These are phyloP conservation scores for Neoarius graeffei DNA, from an alignment of 2,113 vertebrate species.

Conservation along the genomic window DNA sequence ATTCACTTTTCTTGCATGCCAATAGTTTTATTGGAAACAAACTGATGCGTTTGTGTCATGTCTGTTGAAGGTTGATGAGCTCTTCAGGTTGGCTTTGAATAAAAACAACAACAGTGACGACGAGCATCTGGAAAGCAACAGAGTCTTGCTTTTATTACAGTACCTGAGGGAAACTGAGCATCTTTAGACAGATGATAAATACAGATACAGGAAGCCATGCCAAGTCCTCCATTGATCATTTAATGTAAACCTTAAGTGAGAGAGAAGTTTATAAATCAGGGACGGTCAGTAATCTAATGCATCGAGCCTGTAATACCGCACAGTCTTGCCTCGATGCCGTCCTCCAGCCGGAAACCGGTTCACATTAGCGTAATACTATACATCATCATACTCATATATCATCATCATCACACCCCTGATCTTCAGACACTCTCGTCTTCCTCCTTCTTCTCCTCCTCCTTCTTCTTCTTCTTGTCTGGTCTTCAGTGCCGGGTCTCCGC, in stretches of 20 bases:
- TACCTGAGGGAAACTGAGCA: not conserved
- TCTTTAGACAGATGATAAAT: not conserved
- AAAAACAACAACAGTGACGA: constrained; percentile 31
- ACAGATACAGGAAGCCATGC: not conserved
- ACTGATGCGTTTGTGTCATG: constrained; percentile 40
- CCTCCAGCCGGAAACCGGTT: not conserved
- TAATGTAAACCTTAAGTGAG: not conserved
- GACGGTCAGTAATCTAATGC: not conserved
- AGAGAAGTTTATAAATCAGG: not conserved
- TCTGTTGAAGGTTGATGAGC: constrained; percentile 17
- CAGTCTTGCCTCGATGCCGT: not conserved
- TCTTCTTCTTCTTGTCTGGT: not conserved
- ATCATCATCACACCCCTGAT: not conserved
- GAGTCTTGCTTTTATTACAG: constrained; percentile 18
- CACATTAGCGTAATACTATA: not conserved
- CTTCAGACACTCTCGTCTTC: not conserved
- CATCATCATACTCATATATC: no score
- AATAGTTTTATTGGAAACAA: constrained; percentile 13
- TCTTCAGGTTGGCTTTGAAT: constrained; percentile 41
- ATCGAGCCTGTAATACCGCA: not conserved
- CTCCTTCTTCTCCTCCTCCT: not conserved
- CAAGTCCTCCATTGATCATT: not conserved
- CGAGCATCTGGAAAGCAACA: not conserved
- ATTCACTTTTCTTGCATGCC: constrained; percentile 41
- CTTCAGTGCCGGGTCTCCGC: not conserved